Evolutionary conservation across 2,888 invertebrate species (phyloP), one percentile per base, ranked within the genome.

Genomic region (Hipparchia sbordonii): DNA sequence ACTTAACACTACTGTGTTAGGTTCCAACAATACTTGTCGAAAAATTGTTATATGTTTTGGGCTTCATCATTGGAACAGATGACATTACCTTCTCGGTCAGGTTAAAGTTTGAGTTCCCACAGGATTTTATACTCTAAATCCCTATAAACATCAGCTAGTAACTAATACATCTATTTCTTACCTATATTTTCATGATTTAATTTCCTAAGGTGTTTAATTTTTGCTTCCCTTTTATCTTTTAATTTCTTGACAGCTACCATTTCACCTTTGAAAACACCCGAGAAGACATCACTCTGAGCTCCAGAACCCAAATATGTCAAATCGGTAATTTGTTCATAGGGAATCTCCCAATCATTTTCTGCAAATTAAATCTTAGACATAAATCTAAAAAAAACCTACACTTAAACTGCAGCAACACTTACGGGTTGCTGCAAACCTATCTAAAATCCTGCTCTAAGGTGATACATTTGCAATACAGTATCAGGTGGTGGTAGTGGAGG

Each of bases 201-300:
- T 90, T 98, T 98, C 73, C 97, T 94, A 77, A 99, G 94, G 89
- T 99, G 98, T 82, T 96, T 96, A 77, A 99, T 98, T 84, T 99
- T 97, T 0, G 98, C 98, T 89, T 99, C 99, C 82, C 97, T 96
- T 79, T 97, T 95, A 82, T 99, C 98, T 70, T 97, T 95, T 0
- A 99, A 97, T 91, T 99, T 99, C 91, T 99, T 99, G 45, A 99
- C 98, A 39, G 99, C 99, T 12, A 99, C 98, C 82, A 96, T 96
- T 86, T 97, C 97, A 75, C 96, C 97, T 77, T 95, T 96, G 74
- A 98, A 93, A 81, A 95, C 96, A 0, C 98, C 99, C 70, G 97
- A 96, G 89, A 98, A 99, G 0, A 99, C 99, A 0, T 98, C 97
- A 6, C 99, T 99, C 88, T 99, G 99, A 6, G 99, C 98, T 0